phyloP scores from a whole-genome alignment of 2,888 invertebrate genomes.

The Trypoxylon attenuatum region DNA sequence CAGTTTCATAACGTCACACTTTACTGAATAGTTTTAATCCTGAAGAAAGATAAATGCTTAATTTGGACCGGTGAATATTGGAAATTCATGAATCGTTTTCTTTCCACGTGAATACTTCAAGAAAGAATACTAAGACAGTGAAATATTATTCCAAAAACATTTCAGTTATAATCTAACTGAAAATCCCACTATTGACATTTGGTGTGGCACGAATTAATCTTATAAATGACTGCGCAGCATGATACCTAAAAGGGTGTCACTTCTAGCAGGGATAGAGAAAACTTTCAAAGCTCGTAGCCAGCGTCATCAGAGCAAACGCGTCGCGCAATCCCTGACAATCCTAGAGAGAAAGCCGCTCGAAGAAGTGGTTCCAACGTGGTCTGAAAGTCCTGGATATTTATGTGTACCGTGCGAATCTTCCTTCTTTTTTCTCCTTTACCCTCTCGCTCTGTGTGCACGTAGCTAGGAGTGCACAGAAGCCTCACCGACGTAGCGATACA shows the following conservation, averaged over 20 bases:
- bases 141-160: no score
- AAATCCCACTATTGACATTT: no score
- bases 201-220: neutral
- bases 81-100: no score
- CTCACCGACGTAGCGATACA: slow-evolving; percentile 2
- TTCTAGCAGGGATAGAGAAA: slow-evolving; percentile 10
- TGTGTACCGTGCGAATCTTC: slow-evolving; percentile 37
- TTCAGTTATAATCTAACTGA: no score
- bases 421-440: neutral
- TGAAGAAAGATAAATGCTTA: no score
- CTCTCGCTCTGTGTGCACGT: slow-evolving; percentile 25
- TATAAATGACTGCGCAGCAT: neutral
- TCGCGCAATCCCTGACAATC: slow-evolving; percentile 35
- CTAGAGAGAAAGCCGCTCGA: slow-evolving; percentile 32
- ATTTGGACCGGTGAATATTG: no score
- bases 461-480: neutral
- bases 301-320: slow-evolving; percentile 11
- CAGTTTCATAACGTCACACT: no score
- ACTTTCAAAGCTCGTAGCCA: slow-evolving; percentile 23
- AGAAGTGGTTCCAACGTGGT: slow-evolving; percentile 24
- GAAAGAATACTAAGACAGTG: no score
- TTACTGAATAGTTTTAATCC: no score
- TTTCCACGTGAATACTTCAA: no score
- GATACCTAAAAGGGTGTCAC: neutral
- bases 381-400: slow-evolving; percentile 52